Evolutionary conservation across 2,888 invertebrate genomes (phyloP).

Genomic region (Latrodectus elegans): DNA sequence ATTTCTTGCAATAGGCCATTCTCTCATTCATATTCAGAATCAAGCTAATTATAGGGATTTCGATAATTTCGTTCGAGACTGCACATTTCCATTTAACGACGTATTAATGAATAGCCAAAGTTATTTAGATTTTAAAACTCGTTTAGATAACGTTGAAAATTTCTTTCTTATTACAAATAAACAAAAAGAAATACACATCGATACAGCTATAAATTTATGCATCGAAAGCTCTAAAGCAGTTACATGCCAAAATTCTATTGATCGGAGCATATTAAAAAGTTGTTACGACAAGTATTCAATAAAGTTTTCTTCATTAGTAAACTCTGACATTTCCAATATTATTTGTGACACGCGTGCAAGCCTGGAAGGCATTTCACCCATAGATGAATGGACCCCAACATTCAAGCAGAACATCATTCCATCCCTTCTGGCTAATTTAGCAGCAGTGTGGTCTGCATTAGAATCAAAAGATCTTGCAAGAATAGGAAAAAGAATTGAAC

Average conservation of each 20-base stretch:
- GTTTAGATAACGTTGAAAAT: neutral
- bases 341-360: neutral
- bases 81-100: neutral
- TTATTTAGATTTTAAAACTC: neutral
- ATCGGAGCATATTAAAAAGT: neutral
- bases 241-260: neutral
- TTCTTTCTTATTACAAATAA: neutral
- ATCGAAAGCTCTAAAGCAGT: neutral
- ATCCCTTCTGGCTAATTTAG: neutral
- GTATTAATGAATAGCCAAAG: neutral
- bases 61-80: neutral
- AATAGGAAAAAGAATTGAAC: neutral
- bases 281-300: neutral
- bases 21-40: neutral
- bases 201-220: neutral
- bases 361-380: neutral
- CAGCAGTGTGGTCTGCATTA: neutral
- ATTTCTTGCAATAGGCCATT: neutral
- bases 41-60: neutral
- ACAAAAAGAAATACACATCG: neutral
- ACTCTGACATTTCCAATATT: neutral
- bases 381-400: neutral
- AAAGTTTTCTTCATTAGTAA: neutral
- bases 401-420: neutral
- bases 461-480: neutral